phyloP scores from a whole-genome alignment of 1,140 invertebrate genomes.

The Papilio polyxenes region DNA sequence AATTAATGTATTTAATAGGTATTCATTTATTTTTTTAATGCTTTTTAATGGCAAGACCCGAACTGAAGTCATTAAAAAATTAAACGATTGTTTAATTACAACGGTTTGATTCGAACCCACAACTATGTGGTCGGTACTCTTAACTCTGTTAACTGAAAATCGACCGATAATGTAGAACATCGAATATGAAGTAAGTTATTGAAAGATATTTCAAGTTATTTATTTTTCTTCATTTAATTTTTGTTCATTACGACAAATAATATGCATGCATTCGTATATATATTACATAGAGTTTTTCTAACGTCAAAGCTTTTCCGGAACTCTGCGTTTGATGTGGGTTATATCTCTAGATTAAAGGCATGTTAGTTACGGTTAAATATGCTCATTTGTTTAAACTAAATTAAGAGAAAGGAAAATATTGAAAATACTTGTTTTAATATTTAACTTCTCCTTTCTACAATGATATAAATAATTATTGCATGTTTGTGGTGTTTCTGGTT shows the following conservation, averaged over 20 bases:
- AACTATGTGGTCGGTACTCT: too few relatives aligned
- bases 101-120: too few relatives aligned
- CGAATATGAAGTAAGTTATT: too few relatives aligned
- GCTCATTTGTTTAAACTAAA: background rate
- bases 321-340: slow-evolving; percentile 10
- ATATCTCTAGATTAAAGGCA: background rate
- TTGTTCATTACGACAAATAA: too few relatives aligned
- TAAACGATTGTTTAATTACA: too few relatives aligned
- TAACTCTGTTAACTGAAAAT: too few relatives aligned
- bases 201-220: background rate
- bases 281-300: background rate
- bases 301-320: slow-evolving; percentile 1
- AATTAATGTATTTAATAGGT: background rate
- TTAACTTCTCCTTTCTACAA: too few relatives aligned
- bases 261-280: background rate
- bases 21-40: background rate
- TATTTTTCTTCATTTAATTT: too few relatives aligned
- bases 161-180: too few relatives aligned
- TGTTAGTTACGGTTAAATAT: background rate
- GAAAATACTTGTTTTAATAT: background rate
- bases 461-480: too few relatives aligned
- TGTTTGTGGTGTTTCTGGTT: too few relatives aligned
- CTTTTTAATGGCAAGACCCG: background rate
- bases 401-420: background rate
- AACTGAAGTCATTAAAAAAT: too few relatives aligned